Evolutionary conservation across 2,888 invertebrate genomes (phyloP), one percentile per base, ranked within the genome.

Genomic region (Ptychoptera albimana): DNA sequence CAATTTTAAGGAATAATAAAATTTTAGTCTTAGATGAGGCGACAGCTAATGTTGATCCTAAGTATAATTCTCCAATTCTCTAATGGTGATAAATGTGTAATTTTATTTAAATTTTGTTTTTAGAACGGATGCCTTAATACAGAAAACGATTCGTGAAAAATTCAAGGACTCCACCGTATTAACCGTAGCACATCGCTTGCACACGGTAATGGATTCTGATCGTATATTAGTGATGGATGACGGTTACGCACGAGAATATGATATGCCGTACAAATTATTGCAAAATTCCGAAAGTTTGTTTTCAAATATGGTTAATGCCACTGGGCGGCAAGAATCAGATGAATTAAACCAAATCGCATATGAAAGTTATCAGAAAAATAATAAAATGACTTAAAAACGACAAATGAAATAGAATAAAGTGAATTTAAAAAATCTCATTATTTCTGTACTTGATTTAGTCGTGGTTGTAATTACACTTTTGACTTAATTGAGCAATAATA

Each of bases 151-250:
- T 45, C 71, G 88, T 45, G 71, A 70, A 36, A 82, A 83, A 56
- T 92, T 92, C 59, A 71, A 72, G 11, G 67, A 79, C 14, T 91
- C 88, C 62, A 89, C 91, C 0, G 89, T 93, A 8, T 64, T 93
- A 36, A 92, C 91, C 0, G 87, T 93, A 32, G 92, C 92, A 5
- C 92, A 93, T 66, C 74, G 93, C 37, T 70, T 94, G 29, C 81
- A 92, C 60, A 93, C 92, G 1, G 84, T 93, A 49, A 91, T 93
- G 81, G 92, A 93, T 63, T 87, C 86, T 1, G 87, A 91, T 66
- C 74, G 81, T 48, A 81, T 91, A 13, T 70, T 92, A 57, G 89
- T 91, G 2, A 81, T 93, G 77, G 84, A 88, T 56, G 73, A 77
- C 8, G 93, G 93, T 1, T 63, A 67, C 14, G 73, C 85, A 45